phyloP scores from a whole-genome alignment of 2,113 vertebrate species.

The Rutilus rutilus region DNA sequence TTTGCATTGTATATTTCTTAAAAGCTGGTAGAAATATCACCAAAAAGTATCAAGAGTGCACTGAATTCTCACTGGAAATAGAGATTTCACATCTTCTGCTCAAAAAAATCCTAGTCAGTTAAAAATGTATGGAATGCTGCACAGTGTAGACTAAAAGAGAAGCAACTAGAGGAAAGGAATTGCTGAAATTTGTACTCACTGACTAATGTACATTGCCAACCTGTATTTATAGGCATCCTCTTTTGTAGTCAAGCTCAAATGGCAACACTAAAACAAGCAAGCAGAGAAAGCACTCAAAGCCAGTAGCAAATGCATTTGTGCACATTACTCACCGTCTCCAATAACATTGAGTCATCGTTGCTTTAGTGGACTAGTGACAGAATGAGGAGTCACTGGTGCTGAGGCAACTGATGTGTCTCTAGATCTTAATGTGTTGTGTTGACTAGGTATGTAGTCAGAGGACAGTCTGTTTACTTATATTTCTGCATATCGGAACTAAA shows the following conservation, averaged over 20 bases:
- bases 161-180: background rate
- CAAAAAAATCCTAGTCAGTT: background rate
- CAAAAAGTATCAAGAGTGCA: background rate
- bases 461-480: background rate
- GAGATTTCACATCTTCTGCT: background rate
- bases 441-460: background rate
- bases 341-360: conserved; percentile 1
- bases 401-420: background rate
- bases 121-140: background rate
- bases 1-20: no score
- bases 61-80: background rate
- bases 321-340: background rate
- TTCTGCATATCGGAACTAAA: background rate
- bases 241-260: conserved; percentile 1
- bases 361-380: conserved; percentile 7
- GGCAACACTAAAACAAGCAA: background rate
- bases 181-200: background rate
- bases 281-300: background rate
- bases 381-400: conserved; percentile 12
- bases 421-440: background rate
- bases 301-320: conserved; percentile 14
- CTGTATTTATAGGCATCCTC: background rate
- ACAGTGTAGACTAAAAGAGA: background rate
- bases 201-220: background rate
- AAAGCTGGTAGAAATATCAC: no score